Percentiles rank a stretch among this genome's conserved stretches.
phyloP scores from a whole-genome alignment of 1,140 invertebrate genomes.

The Halictus rubicundus region DNA sequence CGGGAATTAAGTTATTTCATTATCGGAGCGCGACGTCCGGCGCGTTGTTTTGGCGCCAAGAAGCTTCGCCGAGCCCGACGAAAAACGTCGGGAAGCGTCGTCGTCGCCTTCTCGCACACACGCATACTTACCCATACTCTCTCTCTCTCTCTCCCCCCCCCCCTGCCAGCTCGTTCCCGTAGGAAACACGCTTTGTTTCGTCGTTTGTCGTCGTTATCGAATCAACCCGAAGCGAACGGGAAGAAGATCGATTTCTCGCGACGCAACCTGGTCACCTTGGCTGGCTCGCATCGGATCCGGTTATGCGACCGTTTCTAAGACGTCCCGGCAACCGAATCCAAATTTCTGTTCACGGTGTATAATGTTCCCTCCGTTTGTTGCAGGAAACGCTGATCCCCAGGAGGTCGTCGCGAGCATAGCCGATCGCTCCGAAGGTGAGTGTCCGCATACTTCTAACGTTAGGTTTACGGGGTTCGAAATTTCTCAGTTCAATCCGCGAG shows the following conservation, averaged over 20 bases:
- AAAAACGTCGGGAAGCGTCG: slow-evolving; percentile 18
- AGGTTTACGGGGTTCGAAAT: too few species aligned
- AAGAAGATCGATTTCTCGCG: background rate
- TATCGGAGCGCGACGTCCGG: slow-evolving; percentile 43
- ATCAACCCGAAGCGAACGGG: background rate
- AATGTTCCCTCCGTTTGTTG: background rate
- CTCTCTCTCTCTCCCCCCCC: background rate
- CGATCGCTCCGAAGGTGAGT: slow-evolving; percentile 37
- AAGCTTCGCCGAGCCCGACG: slow-evolving; percentile 27
- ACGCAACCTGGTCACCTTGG: background rate
- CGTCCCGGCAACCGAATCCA: background rate
- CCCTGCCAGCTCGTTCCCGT: too few species aligned
- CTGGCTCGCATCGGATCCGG: background rate
- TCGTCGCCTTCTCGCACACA: too few species aligned
- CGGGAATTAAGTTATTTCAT: slow-evolving; percentile 66
- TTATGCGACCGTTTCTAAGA: background rate
- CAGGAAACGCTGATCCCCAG: slow-evolving; percentile 9
- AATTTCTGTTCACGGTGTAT: background rate
- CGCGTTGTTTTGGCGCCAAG: slow-evolving; percentile 58
- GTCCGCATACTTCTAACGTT: background rate
- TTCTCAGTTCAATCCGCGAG: too few species aligned
- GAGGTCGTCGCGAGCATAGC: slow-evolving; percentile 12
- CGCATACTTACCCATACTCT: too few species aligned
- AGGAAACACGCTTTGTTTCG: too few species aligned
- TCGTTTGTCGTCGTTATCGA: too few species aligned